Base-by-base conservation (phyloP, 2,797 vertebrate genomes). In the Eupleurogrammus muticus region DNA sequence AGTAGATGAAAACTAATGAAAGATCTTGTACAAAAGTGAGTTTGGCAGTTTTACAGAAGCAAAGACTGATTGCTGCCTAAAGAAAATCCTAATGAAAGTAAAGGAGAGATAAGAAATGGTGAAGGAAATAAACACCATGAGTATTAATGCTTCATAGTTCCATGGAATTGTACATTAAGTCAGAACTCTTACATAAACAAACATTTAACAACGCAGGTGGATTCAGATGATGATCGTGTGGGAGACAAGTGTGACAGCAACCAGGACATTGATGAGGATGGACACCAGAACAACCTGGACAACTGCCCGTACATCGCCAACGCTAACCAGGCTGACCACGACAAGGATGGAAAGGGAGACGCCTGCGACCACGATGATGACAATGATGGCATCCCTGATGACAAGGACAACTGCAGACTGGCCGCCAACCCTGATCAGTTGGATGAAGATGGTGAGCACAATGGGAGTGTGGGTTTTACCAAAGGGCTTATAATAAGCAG, bases 281-380 rank as follows among this genome's bases (percentile, higher is more conserved):
- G 98, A 57, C 97, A 99, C 90, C 98, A 99, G 90, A 99, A 99
- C 92, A 99, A 99, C 76, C 91, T 99, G 81, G 98, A 99, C 93
- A 99, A 99, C 87, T 99, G 98, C 63, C 98, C 98, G 1, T 99
- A 99, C 53, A 96, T 99, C 73, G 95, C 98, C 36, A 99, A 99
- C 4, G 95, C 98, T 67, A 99, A 99, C 89, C 97, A 99, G 89
- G 97, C 96, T 8, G 97, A 99, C 87, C 98, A 99, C 1, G 98
- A 99, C 77, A 98, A 99, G 70, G 98, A 99, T 32, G 97, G 98
- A 75, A 99, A 97, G 88, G 98, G 98, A 64, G 97, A 99, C 0
- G 97, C 95, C 66, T 99, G 98, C 59, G 98, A 99, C 90, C 96
- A 97, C 1, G 98, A 99, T 35, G 98, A 99, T 10, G 97, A 99